These are phyloP conservation scores for Odontamblyopus rebecca DNA, from an alignment of 2,797 vertebrate genomes.

Conservation along the genomic window DNA sequence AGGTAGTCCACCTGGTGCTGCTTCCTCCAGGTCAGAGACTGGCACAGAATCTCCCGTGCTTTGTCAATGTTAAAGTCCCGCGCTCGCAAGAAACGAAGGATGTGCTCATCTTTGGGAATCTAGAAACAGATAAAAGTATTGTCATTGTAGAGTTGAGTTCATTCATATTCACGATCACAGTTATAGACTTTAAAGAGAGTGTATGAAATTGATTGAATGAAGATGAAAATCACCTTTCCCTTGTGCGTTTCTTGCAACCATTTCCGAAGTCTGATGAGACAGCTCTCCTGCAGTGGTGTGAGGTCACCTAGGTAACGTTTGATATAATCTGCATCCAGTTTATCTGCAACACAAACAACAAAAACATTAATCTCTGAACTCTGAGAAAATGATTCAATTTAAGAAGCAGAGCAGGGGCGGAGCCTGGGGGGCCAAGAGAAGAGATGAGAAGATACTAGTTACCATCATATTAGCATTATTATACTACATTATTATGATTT, in stretches of 20 bases:
- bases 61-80: conserved; percentile 96
- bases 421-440: too few relatives aligned
- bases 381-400: neutral
- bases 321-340: conserved; percentile 96
- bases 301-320: conserved; percentile 95
- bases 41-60: conserved; percentile 90
- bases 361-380: neutral
- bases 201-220: neutral
- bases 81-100: conserved; percentile 91
- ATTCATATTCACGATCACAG: neutral
- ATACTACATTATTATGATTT: too few relatives aligned
- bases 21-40: conserved; percentile 94
- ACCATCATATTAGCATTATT: too few relatives aligned
- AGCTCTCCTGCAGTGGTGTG: conserved; percentile 96
- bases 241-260: conserved; percentile 98
- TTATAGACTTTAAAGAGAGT: neutral
- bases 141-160: neutral
- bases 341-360: conserved; percentile 77
- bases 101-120: conserved; percentile 98
- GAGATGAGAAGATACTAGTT: too few relatives aligned
- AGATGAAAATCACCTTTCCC: conserved; percentile 84
- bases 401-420: neutral
- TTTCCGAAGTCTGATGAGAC: conserved; percentile 91
- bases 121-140: conserved; percentile 36
- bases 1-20: conserved; percentile 97